Base-by-base conservation (phyloP, 2,888 invertebrate species). In the Melolontha melolontha region DNA sequence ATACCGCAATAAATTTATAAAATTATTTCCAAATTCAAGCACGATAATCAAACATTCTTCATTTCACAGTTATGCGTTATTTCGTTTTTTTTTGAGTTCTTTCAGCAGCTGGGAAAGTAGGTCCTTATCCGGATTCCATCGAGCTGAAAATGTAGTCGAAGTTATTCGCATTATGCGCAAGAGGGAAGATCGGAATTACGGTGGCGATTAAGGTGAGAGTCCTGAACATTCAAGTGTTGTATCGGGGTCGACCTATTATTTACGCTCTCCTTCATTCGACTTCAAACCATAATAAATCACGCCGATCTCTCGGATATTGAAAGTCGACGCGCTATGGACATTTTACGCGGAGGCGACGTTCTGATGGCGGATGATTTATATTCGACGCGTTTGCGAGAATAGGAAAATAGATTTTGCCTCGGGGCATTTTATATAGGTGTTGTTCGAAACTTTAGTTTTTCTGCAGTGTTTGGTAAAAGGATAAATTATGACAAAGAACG, bases 191-290 rank as follows among this genome's bases (percentile, higher is more conserved):
- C 2, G 47, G 47, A 44, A 47, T 59, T 59, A 34, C 59, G 44
- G 16, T 10, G 27, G 59, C 44, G 27, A 59, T 59, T 59, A 47
- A 47, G 59, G 59, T 59, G 29, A 27, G 44, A 47, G 29, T 11
- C 41, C 42, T 22, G 27, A 44, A 59, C 59, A 59, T 59, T 47
- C 34, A 47, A 59, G 59, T 34, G 59, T 59, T 59, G 47, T 59
- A 59, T 59, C 59, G 59, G 44, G 59, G 59, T 44, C 59, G 47
- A 27, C 59, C 44, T 59, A 59, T 59, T 59, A 59, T 59, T 47
- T 59, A 27, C 47, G 47, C 59, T 47, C 47, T 44, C 29, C 59
- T 44, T 16, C 47, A 29, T 29, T 29, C 59, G 12, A 10, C 47
- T 44, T 34, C 47, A 34, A 59, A 47, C 47, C 47, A 59, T 47